Evolutionary conservation across 2,888 invertebrate genomes (phyloP).

Genomic region (Keiferia lycopersicella): DNA sequence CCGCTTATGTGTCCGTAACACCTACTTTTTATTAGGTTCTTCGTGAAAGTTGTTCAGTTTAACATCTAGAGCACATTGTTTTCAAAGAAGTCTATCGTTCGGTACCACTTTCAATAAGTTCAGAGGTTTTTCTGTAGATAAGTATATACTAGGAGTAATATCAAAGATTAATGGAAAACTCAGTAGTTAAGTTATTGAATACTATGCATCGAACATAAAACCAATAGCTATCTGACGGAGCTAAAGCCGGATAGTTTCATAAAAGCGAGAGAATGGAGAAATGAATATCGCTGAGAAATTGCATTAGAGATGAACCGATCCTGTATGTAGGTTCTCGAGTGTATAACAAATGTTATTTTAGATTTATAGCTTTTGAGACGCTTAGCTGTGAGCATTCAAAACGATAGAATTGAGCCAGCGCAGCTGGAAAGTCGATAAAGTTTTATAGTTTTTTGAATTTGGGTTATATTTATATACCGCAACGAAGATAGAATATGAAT

Average conservation of each 20-base stretch:
- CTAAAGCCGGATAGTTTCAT: not conserved
- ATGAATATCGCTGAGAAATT: slow-evolving; percentile 13
- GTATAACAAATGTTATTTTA: slow-evolving; percentile 17
- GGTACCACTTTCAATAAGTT: too few relatives aligned
- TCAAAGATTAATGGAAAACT: too few relatives aligned
- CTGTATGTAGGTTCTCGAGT: slow-evolving; percentile 14
- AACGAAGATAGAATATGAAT: too few relatives aligned
- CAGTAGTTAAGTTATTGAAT: not conserved
- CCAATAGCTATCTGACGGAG: not conserved
- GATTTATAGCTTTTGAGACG: slow-evolving; percentile 12
- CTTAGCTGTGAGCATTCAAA: not conserved
- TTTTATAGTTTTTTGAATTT: slow-evolving; percentile 6
- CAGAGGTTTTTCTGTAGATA: too few relatives aligned
- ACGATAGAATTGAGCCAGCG: not conserved
- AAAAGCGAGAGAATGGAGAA: slow-evolving; percentile 7
- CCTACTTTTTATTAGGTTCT: too few relatives aligned
- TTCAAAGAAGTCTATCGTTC: too few relatives aligned
- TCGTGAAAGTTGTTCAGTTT: too few relatives aligned
- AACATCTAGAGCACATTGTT: too few relatives aligned
- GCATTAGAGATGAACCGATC: slow-evolving; percentile 8
- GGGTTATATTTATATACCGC: not conserved
- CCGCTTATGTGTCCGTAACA: too few relatives aligned
- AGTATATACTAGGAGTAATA: too few relatives aligned
- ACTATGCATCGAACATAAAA: not conserved
- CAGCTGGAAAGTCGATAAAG: not conserved